Conservation (phyloP, 2,113 vertebrate species). For the Sorex araneus region DNA sequence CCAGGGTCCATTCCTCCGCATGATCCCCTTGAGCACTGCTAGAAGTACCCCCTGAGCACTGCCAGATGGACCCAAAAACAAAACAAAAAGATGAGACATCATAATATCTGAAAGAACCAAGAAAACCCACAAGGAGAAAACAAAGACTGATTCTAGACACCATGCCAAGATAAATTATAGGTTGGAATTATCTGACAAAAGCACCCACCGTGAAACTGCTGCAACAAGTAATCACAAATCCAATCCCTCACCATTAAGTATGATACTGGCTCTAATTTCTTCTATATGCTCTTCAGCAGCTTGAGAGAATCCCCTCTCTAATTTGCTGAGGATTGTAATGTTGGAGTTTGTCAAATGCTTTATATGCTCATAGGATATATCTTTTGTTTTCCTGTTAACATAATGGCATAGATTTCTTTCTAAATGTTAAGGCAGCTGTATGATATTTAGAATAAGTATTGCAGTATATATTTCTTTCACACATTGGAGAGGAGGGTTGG, state of each 20-base stretch:
- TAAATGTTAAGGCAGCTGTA: neutral
- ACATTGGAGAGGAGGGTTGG: neutral
- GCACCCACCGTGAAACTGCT: neutral
- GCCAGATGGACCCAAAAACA: no score
- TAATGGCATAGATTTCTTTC: neutral
- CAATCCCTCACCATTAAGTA: neutral
- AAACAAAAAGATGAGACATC: no score
- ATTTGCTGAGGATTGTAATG: neutral
- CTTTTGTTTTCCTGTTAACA: neutral
- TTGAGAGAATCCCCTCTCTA: neutral
- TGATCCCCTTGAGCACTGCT: no score
- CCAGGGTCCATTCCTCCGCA: no score
- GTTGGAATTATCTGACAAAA: conserved; percentile 1
- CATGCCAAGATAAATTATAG: neutral
- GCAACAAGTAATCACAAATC: neutral
- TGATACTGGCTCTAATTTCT: neutral
- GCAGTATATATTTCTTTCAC: neutral
- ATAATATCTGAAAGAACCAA: neutral
- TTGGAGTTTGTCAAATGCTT: neutral
- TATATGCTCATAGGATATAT: neutral
- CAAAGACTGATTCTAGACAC: neutral
- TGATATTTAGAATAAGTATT: neutral
- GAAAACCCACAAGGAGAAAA: neutral
- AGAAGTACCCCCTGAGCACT: no score
- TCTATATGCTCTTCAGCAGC: neutral